Base-by-base conservation (phyloP, 2,888 invertebrate genomes). In the Volucella inflata region DNA sequence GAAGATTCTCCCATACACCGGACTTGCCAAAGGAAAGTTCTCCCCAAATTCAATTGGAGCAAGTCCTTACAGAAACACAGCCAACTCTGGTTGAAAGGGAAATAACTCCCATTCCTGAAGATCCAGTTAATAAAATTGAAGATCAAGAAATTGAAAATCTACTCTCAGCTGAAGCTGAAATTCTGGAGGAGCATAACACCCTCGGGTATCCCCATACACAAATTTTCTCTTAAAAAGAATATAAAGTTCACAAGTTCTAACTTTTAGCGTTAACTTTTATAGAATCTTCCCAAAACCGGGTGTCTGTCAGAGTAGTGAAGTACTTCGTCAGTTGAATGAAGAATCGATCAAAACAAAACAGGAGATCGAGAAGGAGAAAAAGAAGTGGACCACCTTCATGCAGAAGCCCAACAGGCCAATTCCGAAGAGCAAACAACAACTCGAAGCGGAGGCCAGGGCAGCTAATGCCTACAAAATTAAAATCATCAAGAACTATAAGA, bases 381-480 rank as follows among this genome's bases (percentile, higher is more conserved):
- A 94, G 88, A 94, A 94, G 88, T 95, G 95, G 93, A 96, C 96
- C 3, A 96, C 95, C 40, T 97, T 96, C 89, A 90, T 97, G 83
- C 95, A 95, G 90, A 95, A 95, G 88, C 96, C 96, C 0, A 93
- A 94, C 88, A 92, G 95, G 17, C 95, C 96, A 0, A 93, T 94
- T 87, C 96, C 96, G 8, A 91, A 91, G 82, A 91, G 90, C 74
- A 90, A 90, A 72, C 89, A 89, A 6, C 89, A 90, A 81, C 67
- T 91, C 51, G 91, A 92, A 79, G 90, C 90, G 2, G 91, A 92
- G 38, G 87, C 88, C 0, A 87, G 90, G 21, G 89, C 89, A 89
- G 92, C 88, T 40, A 91, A 91, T 88, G 90, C 91, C 42, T 94
- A 94, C 87, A 93, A 93, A 92, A 94, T 94, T 77, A 92, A 93